Evolutionary conservation across 2,797 vertebrate species (phyloP), one percentile per base, ranked within the genome.

Genomic region (Pampus argenteus): DNA sequence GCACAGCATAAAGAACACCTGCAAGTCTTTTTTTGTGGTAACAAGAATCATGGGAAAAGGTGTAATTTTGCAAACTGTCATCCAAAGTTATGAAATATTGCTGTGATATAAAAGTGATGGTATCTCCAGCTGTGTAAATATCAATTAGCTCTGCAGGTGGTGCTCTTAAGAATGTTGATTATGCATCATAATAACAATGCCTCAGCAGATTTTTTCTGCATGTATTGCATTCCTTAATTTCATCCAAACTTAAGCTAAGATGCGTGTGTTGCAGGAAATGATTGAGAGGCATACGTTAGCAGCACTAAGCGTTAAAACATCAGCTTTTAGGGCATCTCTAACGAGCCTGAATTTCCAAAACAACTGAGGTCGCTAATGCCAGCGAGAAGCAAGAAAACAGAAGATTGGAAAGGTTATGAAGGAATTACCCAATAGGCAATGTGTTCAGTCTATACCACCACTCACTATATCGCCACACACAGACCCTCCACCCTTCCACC

Each of bases 81-180:
- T 66, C 66, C 40, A 57, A 73, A 81, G 13, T 78, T 82, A 66
- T 81, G 65, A 83, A 77, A 78, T 70, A 81, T 58, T 44, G 28
- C 11, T 76, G 48, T 52, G 36, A 44, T 79, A 69, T 70, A 63
- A 66, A 51, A 74, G 18, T 45, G 55, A 28, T 8, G 38, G 26
- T 29, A 34, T 68, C 54, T 59, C 78, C 62, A 73, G 78, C 74
- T 83, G 79, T 74, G 86, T 76, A 72, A 86, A 72, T 77, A 78
- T 66, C 65, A 69, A 74, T 66, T 40, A 44, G n/a, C 66, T 60
- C 73, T 79, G 72, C 78, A 67, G 82, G 79, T 48, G 52, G 55
- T 78, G 56, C 34, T 66, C 57, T 66, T 69, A 47, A 73, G n/a
- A 74, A 71, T 63, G 42, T 71, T n/a, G n/a, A n/a, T 67, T 55